Evolutionary conservation across 2,888 invertebrate species (phyloP).

Genomic region (Ochropleura leucogaster): DNA sequence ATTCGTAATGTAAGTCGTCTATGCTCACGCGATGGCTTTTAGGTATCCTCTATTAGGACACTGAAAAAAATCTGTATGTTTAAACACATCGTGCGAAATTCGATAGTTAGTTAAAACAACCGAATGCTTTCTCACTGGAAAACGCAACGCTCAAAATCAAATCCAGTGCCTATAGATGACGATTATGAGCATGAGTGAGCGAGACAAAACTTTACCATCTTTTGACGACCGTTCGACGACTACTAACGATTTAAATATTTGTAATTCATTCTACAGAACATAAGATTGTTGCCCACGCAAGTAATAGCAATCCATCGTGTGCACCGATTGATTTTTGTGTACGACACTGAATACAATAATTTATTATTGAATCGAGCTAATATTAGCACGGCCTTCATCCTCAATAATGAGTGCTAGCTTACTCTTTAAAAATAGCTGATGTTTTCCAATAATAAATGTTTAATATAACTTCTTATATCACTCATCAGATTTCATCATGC

Average conservation of each 20-base stretch:
- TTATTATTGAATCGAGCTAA: conserved; percentile 48
- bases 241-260: conserved; percentile 3
- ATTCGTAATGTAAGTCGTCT: too few relatives aligned
- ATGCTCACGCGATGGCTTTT: too few relatives aligned
- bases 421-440: conserved; percentile 28
- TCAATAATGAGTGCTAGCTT: conserved; percentile 40
- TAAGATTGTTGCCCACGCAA: conserved; percentile 49
- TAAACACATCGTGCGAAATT: too few relatives aligned
- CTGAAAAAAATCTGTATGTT: too few relatives aligned
- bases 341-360: conserved; percentile 35
- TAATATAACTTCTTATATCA: conserved; percentile 1
- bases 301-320: conserved; percentile 31
- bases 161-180: too few relatives aligned
- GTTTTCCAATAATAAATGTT: conserved; percentile 34
- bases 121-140: neutral
- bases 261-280: neutral
- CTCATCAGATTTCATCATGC: neutral
- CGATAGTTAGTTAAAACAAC: neutral
- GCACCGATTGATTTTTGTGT: conserved; percentile 37
- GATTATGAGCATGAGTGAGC: neutral
- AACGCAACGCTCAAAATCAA: too few relatives aligned
- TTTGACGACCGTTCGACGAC: neutral
- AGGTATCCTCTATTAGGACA: too few relatives aligned
- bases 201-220: neutral
- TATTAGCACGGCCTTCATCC: conserved; percentile 51